Evolutionary conservation across 2,113 vertebrate genomes (phyloP).

Genomic region (Coreoperca whiteheadi): DNA sequence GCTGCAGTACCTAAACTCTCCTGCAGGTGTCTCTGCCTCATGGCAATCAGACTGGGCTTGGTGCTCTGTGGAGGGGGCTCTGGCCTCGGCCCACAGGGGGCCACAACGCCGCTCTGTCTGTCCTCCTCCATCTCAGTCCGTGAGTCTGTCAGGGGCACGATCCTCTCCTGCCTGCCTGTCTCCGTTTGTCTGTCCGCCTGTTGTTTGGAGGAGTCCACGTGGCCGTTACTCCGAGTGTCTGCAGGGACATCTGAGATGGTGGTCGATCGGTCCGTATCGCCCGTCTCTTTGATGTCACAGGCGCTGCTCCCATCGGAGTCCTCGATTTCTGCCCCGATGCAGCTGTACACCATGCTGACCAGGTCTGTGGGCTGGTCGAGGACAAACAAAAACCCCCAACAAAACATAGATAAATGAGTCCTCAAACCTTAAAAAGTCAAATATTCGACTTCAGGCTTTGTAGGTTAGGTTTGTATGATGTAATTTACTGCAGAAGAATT

Average conservation of each 20-base stretch:
- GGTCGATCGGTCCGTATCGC: conserved; percentile 49
- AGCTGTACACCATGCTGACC: conserved; percentile 85
- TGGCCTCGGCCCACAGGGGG: conserved; percentile 63
- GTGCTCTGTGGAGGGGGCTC: conserved; percentile 79
- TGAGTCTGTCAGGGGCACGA: conserved; percentile 62
- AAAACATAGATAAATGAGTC: neutral
- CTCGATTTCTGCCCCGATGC: conserved; percentile 80
- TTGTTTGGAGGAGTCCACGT: conserved; percentile 57
- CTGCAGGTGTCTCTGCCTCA: conserved; percentile 84
- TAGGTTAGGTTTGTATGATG: no score
- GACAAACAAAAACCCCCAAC: neutral
- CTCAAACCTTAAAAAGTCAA: neutral
- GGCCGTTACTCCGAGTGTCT: conserved; percentile 67
- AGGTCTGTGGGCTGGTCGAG: conserved; percentile 78
- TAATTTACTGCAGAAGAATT: neutral
- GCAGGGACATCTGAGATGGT: conserved; percentile 59
- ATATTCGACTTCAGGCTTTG: neutral
- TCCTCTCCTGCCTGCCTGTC: conserved; percentile 67
- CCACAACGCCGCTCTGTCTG: conserved; percentile 27
- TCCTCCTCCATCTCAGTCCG: conserved; percentile 64
- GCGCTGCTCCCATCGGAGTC: conserved; percentile 78
- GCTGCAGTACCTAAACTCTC: conserved; percentile 81
- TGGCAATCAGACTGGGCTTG: conserved; percentile 78
- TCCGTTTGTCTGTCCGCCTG: conserved; percentile 71
- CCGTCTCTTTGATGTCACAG: conserved; percentile 61